phyloP scores from a whole-genome alignment of 2,888 invertebrate genomes.

The Lasius platythorax region DNA sequence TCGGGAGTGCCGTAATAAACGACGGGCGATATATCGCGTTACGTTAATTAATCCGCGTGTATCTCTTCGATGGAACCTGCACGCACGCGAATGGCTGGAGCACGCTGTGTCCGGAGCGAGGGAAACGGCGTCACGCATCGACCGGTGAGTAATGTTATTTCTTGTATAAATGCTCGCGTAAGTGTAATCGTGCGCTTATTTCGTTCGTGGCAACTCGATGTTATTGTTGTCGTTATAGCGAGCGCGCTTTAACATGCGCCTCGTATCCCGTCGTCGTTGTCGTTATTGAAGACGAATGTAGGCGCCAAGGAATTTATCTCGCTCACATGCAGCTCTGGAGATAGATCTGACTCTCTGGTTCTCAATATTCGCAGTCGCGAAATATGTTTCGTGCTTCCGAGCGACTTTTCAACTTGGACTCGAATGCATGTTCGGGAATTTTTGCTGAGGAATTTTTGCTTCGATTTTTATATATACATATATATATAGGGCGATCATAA shows the following conservation, averaged over 20 bases:
- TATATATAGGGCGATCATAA: background rate
- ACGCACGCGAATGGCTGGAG: background rate
- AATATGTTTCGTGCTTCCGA: conserved; percentile 7
- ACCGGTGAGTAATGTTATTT: conserved; percentile 21
- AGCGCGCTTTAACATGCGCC: background rate
- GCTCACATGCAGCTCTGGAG: background rate
- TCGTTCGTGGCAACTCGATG: background rate
- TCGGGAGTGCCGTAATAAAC: background rate
- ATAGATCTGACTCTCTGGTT: background rate
- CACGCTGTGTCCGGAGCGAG: background rate
- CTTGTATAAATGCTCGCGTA: background rate
- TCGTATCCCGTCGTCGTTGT: background rate
- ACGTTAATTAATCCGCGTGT: background rate
- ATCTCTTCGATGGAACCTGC: background rate
- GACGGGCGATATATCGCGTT: background rate
- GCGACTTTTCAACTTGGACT: conserved; percentile 15
- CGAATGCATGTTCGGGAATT: background rate
- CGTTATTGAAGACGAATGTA: background rate
- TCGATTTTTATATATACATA: background rate
- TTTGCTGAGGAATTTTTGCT: background rate
- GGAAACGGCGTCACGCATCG: background rate
- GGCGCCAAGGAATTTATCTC: background rate
- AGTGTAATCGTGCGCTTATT: conserved; percentile 19
- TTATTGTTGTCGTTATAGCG: background rate
- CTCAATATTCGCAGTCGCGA: conserved; percentile 9